These are phyloP conservation scores for Brassicogethes aeneus DNA, from an alignment of 2,888 invertebrate genomes.

Conservation along the genomic window DNA sequence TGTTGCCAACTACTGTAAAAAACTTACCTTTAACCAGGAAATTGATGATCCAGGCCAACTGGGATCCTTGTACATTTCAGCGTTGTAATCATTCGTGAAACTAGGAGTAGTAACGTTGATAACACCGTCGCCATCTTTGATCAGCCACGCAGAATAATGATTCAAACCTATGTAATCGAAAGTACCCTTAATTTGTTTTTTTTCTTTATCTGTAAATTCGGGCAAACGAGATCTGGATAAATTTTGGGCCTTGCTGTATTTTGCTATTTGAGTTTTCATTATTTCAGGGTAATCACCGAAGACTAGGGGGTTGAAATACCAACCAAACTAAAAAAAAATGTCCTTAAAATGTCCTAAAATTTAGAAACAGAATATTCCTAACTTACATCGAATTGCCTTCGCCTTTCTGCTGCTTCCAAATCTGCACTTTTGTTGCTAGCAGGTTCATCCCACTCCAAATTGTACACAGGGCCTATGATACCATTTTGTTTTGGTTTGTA, in stretches of 20 bases:
- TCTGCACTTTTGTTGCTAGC: conserved; percentile 46
- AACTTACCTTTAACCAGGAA: neutral
- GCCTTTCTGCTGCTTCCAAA: conserved; percentile 49
- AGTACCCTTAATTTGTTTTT: conserved; percentile 47
- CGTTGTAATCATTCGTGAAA: neutral
- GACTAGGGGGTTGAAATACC: conserved; percentile 58
- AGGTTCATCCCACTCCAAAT: conserved; percentile 53
- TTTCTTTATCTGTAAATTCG: conserved; percentile 48
- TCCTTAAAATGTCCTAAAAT: conserved; percentile 1
- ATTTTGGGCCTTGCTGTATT: conserved; percentile 37
- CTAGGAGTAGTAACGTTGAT: neutral
- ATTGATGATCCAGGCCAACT: neutral
- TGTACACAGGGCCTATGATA: conserved; percentile 28
- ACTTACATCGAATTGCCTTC: conserved; percentile 46
- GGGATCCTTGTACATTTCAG: neutral
- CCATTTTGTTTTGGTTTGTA: conserved; percentile 45
- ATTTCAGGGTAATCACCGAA: conserved; percentile 55
- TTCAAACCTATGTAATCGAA: conserved; percentile 65
- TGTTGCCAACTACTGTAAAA: neutral
- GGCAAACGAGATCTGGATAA: conserved; percentile 24
- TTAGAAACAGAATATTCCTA: neutral
- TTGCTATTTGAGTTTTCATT: conserved; percentile 49
- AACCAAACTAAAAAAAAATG: conserved; percentile 48
- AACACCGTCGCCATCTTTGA: neutral
- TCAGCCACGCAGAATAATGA: conserved; percentile 53